Evolutionary conservation across 1,140 invertebrate genomes (phyloP).

Genomic region (Melanaphis sacchari): DNA sequence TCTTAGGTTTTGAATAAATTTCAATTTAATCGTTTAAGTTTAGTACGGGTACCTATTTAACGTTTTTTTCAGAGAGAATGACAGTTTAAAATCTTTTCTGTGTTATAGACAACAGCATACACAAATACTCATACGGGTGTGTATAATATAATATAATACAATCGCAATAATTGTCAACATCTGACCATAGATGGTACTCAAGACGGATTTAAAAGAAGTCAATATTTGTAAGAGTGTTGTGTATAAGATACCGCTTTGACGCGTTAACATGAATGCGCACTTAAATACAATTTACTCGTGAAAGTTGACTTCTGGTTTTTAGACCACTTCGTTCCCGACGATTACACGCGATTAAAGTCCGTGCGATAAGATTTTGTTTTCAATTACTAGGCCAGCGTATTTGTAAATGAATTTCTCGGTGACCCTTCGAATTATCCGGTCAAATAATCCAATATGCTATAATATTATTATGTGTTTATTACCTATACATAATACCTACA

Average conservation of each 20-base stretch:
- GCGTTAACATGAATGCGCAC: slow-evolving; percentile 25
- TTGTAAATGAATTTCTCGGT: not conserved
- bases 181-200: not conserved
- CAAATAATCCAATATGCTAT: too few species aligned
- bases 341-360: not conserved
- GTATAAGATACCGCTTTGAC: not conserved
- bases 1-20: not conserved
- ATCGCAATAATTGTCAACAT: slow-evolving; percentile 11
- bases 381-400: not conserved
- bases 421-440: too few species aligned
- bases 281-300: not conserved
- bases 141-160: not conserved
- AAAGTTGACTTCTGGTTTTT: not conserved
- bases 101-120: not conserved
- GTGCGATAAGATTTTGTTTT: not conserved
- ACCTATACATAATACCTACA: too few species aligned
- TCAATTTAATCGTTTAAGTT: not conserved
- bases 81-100: slow-evolving; percentile 9
- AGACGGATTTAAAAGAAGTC: not conserved
- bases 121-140: not conserved
- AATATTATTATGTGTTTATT: too few species aligned
- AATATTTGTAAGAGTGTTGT: not conserved
- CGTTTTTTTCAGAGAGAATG: not conserved
- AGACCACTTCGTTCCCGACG: not conserved
- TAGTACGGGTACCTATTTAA: not conserved